Evolutionary conservation across 2,888 invertebrate species (phyloP).

Genomic region (Leptothorax acervorum): DNA sequence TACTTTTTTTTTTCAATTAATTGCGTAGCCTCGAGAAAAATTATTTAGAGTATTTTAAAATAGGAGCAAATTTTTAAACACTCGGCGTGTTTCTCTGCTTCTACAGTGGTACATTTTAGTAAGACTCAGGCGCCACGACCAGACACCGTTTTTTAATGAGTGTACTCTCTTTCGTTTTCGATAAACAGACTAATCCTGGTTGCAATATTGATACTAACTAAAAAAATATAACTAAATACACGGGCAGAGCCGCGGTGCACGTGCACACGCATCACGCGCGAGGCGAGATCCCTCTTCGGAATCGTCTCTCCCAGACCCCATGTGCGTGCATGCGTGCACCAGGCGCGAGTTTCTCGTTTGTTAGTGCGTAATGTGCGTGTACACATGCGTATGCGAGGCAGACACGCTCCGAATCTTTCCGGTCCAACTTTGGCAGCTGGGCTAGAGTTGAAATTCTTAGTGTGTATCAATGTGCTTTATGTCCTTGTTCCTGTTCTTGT

Average conservation of each 20-base stretch:
- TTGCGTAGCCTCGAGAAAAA: not conserved
- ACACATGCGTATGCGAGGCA: slow-evolving; percentile 67
- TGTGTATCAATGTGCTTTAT: slow-evolving; percentile 86
- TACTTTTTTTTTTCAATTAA: not conserved
- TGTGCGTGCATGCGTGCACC: slow-evolving; percentile 47
- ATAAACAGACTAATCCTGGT: slow-evolving; percentile 80
- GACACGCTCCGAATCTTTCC: slow-evolving; percentile 74
- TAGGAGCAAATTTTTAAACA: not conserved
- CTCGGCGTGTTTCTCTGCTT: not conserved
- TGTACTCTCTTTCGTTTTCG: slow-evolving; percentile 70
- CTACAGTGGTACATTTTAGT: slow-evolving; percentile 78
- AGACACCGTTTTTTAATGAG: slow-evolving; percentile 78
- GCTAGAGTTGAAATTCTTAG: slow-evolving; percentile 83
- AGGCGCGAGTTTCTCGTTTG: slow-evolving; percentile 50
- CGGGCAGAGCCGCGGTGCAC: slow-evolving; percentile 62
- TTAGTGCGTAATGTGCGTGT: slow-evolving; percentile 62
- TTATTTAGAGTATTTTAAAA: not conserved
- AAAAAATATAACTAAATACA: slow-evolving; percentile 32
- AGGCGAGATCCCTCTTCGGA: slow-evolving; percentile 9
- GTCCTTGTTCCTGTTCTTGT: slow-evolving; percentile 85
- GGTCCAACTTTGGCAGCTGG: slow-evolving; percentile 80
- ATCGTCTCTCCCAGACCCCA: not conserved
- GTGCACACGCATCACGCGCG: slow-evolving; percentile 61
- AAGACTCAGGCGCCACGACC: slow-evolving; percentile 81
- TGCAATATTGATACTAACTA: slow-evolving; percentile 83